Evolutionary conservation across 2,797 vertebrate species (phyloP).

Genomic region (Gambusia yucatana): DNA sequence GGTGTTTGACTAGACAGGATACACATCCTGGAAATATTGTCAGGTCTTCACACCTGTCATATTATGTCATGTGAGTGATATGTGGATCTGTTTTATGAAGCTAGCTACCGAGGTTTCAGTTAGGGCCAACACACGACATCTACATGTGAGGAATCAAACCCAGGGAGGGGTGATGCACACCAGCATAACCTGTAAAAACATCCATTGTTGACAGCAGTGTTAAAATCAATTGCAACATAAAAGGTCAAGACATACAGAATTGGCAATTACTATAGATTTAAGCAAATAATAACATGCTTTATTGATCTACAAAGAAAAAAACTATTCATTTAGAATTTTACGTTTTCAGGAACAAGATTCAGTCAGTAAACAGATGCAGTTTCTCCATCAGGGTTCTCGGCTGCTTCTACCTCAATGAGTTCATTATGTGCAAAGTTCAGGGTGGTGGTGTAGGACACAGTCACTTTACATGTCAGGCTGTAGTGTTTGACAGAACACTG

Average conservation of each 20-base stretch:
- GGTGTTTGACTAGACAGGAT: not conserved
- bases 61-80: not conserved
- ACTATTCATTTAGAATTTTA: not conserved
- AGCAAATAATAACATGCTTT: not conserved
- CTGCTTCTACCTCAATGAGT: not conserved
- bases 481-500: not conserved
- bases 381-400: not conserved
- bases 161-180: too few relatives aligned
- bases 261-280: not conserved
- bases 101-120: not conserved
- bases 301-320: not conserved
- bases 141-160: not conserved
- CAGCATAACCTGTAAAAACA: too few relatives aligned
- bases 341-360: not conserved
- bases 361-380: not conserved
- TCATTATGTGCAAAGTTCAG: not conserved
- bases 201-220: too few relatives aligned
- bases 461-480: not conserved
- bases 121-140: not conserved
- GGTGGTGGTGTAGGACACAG: not conserved
- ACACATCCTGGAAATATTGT: not conserved
- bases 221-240: too few relatives aligned
- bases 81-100: not conserved
- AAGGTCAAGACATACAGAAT: too few relatives aligned
- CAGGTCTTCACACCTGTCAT: not conserved